Percentiles rank a stretch among this genome's conserved stretches.
Conservation (phyloP, 2,113 vertebrate species). For the Bujurquina vittata region DNA sequence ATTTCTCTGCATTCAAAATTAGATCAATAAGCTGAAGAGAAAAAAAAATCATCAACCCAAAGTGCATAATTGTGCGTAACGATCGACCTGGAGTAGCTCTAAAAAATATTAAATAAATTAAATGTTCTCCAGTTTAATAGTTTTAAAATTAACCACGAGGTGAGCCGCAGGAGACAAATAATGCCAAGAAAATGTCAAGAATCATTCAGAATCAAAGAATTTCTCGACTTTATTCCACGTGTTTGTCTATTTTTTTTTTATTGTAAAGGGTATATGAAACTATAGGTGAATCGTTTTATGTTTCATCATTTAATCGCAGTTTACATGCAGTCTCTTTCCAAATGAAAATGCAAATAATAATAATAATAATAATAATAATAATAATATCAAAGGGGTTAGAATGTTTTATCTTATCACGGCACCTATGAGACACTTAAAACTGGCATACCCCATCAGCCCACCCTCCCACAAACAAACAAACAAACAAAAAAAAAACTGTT, state of each 20-base stretch:
- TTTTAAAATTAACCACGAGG: neutral
- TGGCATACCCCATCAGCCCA: conserved; percentile 45
- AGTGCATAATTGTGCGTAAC: neutral
- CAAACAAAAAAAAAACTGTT: conserved; percentile 48
- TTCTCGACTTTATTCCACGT: conserved; percentile 59
- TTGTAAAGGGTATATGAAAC: conserved; percentile 86
- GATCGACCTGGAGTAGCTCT: neutral
- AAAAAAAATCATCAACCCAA: neutral
- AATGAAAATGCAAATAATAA: conserved; percentile 75
- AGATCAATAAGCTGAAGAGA: neutral
- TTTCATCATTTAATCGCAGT: conserved; percentile 80
- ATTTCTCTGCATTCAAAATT: neutral
- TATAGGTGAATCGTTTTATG: conserved; percentile 78
- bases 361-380: conserved; percentile 59
- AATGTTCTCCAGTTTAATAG: neutral
- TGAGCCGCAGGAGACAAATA: neutral
- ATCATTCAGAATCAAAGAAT: conserved; percentile 69
- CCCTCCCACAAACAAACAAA: neutral
- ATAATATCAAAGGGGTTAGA: conserved; percentile 74
- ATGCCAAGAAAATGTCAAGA: conserved; percentile 11
- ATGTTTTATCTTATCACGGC: conserved; percentile 63
- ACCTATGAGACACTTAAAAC: conserved; percentile 76
- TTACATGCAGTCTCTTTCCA: conserved; percentile 84
- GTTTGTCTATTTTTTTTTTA: conserved; percentile 76
- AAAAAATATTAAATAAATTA: neutral